Percentiles rank a stretch among this genome's conserved stretches.
Conservation (phyloP, 2,797 vertebrate species). For the Falco concolor region DNA sequence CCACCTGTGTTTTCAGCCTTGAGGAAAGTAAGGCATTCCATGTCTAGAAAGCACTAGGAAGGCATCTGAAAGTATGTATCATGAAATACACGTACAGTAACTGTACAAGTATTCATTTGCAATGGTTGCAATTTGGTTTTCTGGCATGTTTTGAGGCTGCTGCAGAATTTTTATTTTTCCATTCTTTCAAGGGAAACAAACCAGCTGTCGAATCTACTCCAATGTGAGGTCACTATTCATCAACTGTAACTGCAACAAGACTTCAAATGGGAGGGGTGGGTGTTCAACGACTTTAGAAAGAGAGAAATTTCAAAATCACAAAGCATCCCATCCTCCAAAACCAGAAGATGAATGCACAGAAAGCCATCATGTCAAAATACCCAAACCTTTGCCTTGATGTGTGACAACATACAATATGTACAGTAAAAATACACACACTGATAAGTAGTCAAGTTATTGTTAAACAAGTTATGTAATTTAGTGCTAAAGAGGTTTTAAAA, state of each 20-base stretch:
- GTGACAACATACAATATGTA: background rate
- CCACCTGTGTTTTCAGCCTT: background rate
- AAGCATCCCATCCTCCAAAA: background rate
- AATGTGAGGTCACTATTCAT: background rate
- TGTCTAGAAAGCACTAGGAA: no score
- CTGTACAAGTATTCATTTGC: background rate
- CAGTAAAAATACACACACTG: background rate
- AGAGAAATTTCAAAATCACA: background rate
- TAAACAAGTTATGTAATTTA: background rate
- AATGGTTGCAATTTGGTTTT: background rate
- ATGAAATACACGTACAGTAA: background rate
- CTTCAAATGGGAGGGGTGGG: background rate
- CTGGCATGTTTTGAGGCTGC: background rate
- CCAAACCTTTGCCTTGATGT: background rate
- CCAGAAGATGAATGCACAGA: background rate
- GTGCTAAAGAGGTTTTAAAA: background rate
- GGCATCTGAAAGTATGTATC: background rate
- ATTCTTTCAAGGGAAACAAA: background rate
- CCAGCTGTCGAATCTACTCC: background rate
- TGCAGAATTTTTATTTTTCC: background rate
- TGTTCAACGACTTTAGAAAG: background rate
- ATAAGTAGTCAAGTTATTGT: background rate
- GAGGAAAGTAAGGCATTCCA: background rate
- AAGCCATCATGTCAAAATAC: fast-evolving
- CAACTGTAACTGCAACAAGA: background rate